A percentile compares a stretch with the other conserved stretches of the same genome.
Conservation (phyloP, 1,140 invertebrate genomes). For the Contarinia nasturtii region DNA sequence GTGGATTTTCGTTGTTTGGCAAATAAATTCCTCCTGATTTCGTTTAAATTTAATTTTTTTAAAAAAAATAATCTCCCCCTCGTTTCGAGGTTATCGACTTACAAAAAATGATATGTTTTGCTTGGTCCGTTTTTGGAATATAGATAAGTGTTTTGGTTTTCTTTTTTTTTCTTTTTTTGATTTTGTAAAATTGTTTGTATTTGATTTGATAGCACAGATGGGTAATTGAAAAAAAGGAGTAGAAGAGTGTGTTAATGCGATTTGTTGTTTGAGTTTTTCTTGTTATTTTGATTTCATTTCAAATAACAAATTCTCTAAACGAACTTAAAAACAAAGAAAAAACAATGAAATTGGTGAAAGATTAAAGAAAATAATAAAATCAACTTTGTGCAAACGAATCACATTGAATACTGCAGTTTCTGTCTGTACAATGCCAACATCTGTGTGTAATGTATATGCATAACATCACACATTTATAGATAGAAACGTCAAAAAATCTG, state of each 20-base stretch:
- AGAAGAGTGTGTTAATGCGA: too few species aligned
- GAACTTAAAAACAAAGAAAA: too few species aligned
- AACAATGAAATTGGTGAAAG: too few species aligned
- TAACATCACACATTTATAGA: not conserved
- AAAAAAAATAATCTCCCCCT: not conserved
- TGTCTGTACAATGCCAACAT: not conserved
- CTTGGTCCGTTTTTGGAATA: conserved; percentile 18
- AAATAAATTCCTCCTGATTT: conserved; percentile 5
- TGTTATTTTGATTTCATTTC: too few species aligned
- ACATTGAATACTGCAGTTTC: not conserved
- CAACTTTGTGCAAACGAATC: not conserved
- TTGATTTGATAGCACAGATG: too few species aligned
- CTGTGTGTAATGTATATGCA: not conserved
- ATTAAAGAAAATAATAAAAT: not conserved
- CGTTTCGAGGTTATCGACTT: conserved; percentile 7
- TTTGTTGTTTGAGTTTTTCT: too few species aligned
- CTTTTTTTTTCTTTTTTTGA: too few species aligned
- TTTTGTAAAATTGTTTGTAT: too few species aligned
- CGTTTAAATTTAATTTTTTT: conserved; percentile 7
- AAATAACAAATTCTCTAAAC: too few species aligned
- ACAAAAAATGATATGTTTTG: conserved; percentile 22
- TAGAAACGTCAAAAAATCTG: not conserved
- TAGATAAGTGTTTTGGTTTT: conserved; percentile 4
- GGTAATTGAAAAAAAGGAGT: too few species aligned
- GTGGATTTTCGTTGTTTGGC: too few species aligned